Base-by-base conservation (phyloP, 2,797 vertebrate genomes). In the Stomatorhinus walkeri region DNA sequence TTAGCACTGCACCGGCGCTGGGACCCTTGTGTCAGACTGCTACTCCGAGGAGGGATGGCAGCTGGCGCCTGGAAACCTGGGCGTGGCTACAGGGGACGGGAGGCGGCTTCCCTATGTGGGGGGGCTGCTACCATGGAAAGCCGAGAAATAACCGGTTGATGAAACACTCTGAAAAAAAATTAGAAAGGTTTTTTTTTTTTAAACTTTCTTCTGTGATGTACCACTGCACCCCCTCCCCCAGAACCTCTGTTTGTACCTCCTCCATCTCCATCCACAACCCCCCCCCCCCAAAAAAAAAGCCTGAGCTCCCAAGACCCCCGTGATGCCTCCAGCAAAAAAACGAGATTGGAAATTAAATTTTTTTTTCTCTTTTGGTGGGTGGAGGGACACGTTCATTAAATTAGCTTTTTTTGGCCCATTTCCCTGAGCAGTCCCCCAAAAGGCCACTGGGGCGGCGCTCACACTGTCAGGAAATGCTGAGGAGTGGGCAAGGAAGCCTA, bases 291-390 rank as follows among this genome's bases (percentile, higher is more conserved):
- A 52, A 56, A 91, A 91, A 92, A 90, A 90, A 90, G 89, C 90
- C 16, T 22, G 85, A 72, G 81, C 85, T 90, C 91, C 91, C 91
- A 90, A 85, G 91, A 90, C 90, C 91, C 91, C 90, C 36, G 3
- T 87, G 90, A 89, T 86, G 94, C 93, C 93, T 94, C 91, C 91
- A 93, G 94, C 93, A 91, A 93, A 94, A 72, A 94, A 92, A 93
- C 91, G 93, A 94, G 93, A 93, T 93, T 93, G 92, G 92, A 94
- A 94, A 95, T 95, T 92, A 93, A 93, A 94, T 94, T 94, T 95
- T 91, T 52, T 84, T 84, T 84, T 49, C 40, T 87, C 49, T 51
- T 49, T 87, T 48, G 72, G 88, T 87, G 85, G 48, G 89, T 85
- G 89, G 83, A 85, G 76, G 89, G 90, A 92, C 90, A 93, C 90